Base-by-base conservation (phyloP, 2,888 invertebrate species). In the Adineta ricciae region DNA sequence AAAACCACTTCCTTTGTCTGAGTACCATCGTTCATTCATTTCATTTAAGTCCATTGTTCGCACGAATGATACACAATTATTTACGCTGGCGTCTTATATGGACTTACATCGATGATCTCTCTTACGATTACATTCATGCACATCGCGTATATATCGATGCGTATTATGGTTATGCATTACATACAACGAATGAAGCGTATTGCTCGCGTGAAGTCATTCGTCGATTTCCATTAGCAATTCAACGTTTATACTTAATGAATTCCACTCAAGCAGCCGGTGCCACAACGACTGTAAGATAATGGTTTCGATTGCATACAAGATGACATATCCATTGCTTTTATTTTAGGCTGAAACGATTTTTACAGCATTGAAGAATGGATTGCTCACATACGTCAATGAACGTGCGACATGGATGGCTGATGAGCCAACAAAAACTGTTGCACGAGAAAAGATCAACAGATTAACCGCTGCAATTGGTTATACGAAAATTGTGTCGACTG, bases 381-480 rank as follows among this genome's bases (percentile, higher is more conserved):
- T 73, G 4, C 21, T 9, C 9, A 0, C 19, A 21, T 73, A 73
- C 24, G 41, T 73, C 9, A 36, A 73, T 41, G 78, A 86, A 11
- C 83, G 86, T 0, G 64, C 64, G 4, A 84, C 84, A 9, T 89
- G 89, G 88, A 88, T 90, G 88, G 27, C 14, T 5, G 88, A 89
- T 78, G 86, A 86, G 0, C 41, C 54, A 2, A 88, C 89, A 19
- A 88, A 87, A 85, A 84, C 85, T 7, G 85, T 49, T 64, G 90
- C 89, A 0, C 87, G 87, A 46, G 86, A 87, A n/a, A 90, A 89
- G 88, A 89, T 89, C 84, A 56, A 85, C 36, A 16, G 16, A n/a
- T 11, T 50, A 2, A 27, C 19, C 21, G 21, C 27, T 27, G 4
- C 50, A 4, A 32, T 84, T 46, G 54, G 56, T 46, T 46, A 64